Evolutionary conservation across 2,888 invertebrate species (phyloP).

Genomic region (Tipula confusa): DNA sequence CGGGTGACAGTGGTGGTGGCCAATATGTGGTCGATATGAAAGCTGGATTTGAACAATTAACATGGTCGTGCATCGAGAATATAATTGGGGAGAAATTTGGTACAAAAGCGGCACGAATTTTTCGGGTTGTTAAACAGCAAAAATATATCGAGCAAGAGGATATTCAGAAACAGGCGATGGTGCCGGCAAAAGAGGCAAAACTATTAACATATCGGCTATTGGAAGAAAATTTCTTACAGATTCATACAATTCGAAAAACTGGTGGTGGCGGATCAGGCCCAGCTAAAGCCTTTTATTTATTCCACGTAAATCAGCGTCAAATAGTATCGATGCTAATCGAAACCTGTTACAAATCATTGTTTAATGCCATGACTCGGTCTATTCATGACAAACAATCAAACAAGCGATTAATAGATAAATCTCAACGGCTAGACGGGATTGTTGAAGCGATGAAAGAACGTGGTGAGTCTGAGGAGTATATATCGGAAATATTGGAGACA

Average conservation of each 20-base stretch:
- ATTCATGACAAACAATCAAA: constrained; percentile 63
- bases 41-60: constrained; percentile 64
- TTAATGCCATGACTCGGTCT: constrained; percentile 63
- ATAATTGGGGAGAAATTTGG: constrained; percentile 82
- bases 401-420: constrained; percentile 79
- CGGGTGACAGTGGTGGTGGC: constrained; percentile 80
- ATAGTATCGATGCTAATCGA: constrained; percentile 67
- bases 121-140: constrained; percentile 73
- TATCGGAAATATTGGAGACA: constrained; percentile 81
- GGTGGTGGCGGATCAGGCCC: constrained; percentile 67
- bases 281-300: constrained; percentile 74
- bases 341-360: constrained; percentile 65
- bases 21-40: constrained; percentile 72
- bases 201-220: constrained; percentile 78
- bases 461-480: constrained; percentile 71
- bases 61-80: constrained; percentile 68
- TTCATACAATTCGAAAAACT: constrained; percentile 69
- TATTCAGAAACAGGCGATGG: constrained; percentile 88
- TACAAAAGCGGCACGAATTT: constrained; percentile 78
- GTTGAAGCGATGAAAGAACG: constrained; percentile 72
- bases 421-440: constrained; percentile 77
- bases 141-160: constrained; percentile 87
- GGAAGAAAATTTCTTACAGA: constrained; percentile 58
- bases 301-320: constrained; percentile 66
- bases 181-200: constrained; percentile 90